Conservation (phyloP, 2,797 vertebrate genomes). For the Antennarius maculatus region DNA sequence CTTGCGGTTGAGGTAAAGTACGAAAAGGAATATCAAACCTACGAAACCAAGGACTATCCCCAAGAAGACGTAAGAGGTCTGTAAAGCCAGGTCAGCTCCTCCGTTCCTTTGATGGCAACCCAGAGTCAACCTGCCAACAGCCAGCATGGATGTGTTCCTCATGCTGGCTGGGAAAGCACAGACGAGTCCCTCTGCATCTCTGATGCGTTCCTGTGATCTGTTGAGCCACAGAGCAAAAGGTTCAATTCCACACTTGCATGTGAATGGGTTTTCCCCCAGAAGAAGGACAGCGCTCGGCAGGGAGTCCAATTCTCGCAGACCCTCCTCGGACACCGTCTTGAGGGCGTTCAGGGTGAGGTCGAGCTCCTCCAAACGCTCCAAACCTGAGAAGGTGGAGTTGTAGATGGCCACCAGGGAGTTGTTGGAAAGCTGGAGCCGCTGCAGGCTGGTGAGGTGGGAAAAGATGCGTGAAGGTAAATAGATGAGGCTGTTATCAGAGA, state of each 20-base stretch:
- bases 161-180: conserved; percentile 77
- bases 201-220: conserved; percentile 62
- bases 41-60: conserved; percentile 82
- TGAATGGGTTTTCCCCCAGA: conserved; percentile 79
- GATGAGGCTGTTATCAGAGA: conserved; percentile 80
- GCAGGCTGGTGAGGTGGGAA: conserved; percentile 65
- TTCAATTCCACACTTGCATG: conserved; percentile 81
- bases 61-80: conserved; percentile 84
- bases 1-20: conserved; percentile 85
- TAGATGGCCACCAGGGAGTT: conserved; percentile 82
- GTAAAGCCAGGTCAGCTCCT: conserved; percentile 73
- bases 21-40: conserved; percentile 84
- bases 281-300: conserved; percentile 53
- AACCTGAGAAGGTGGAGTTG: conserved; percentile 74
- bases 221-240: conserved; percentile 82
- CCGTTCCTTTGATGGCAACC: conserved; percentile 70
- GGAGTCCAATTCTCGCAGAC: conserved; percentile 70
- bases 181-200: conserved; percentile 60
- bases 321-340: conserved; percentile 74
- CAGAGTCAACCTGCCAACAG: conserved; percentile 55
- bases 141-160: conserved; percentile 79
- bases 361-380: conserved; percentile 77
- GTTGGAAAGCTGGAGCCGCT: conserved; percentile 72
- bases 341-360: conserved; percentile 82
- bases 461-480: conserved; percentile 75